A percentile compares a stretch with the other conserved stretches of the same genome.
phyloP scores from a whole-genome alignment of 1,140 invertebrate species.

The Drosophila pseudoananassae region DNA sequence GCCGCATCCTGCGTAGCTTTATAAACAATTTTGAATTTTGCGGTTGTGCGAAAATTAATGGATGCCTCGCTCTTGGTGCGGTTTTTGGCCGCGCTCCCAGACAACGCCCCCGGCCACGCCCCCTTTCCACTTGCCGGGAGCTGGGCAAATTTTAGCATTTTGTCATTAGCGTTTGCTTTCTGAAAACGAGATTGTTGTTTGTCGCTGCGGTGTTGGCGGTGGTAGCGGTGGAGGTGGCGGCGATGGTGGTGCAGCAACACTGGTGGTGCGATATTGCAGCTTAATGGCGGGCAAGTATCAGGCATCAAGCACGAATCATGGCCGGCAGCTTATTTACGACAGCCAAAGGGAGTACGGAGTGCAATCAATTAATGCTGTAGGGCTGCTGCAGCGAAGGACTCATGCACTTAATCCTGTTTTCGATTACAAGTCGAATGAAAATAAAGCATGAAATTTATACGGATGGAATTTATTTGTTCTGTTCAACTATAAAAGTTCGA shows the following conservation, averaged over 20 bases:
- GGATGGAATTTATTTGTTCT: no score
- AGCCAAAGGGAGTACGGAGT: neutral
- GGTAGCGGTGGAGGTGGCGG: conserved; percentile 12
- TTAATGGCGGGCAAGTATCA: conserved; percentile 34
- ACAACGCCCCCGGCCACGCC: conserved; percentile 3
- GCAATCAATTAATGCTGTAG: conserved; percentile 52
- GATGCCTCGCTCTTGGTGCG: conserved; percentile 80
- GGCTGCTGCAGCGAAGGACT: neutral
- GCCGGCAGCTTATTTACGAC: conserved; percentile 6
- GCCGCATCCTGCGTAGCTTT: conserved; percentile 75
- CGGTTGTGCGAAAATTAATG: conserved; percentile 81
- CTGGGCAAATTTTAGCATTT: conserved; percentile 71
- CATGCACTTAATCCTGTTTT: neutral
- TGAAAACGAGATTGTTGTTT: conserved; percentile 74
- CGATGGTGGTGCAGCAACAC: conserved; percentile 3
- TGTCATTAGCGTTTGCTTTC: conserved; percentile 80
- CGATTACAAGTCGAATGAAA: neutral
- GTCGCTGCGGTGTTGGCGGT: conserved; percentile 50
- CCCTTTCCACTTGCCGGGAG: conserved; percentile 1
- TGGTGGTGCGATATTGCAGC: conserved; percentile 50
- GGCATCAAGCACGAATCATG: neutral
- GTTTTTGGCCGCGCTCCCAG: conserved; percentile 67
- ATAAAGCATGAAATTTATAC: neutral
- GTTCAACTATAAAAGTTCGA: no score
- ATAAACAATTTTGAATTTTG: conserved; percentile 83